phyloP scores from a whole-genome alignment of 2,888 invertebrate species.

The Penaeus monodon region DNA sequence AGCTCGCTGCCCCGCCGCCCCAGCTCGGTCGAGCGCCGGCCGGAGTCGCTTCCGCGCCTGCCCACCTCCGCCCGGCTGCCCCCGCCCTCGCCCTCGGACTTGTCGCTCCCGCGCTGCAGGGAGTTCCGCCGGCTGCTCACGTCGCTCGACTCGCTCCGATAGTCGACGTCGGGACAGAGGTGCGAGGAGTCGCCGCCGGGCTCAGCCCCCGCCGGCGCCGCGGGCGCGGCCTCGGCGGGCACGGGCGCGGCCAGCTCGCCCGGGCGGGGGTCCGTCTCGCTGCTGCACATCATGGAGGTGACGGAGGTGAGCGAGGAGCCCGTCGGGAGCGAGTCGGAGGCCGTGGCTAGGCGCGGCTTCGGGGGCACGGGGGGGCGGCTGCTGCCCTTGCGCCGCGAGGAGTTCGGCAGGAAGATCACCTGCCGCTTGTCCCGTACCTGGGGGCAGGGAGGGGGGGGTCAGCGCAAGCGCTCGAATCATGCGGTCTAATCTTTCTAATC shows the following conservation, averaged over 20 bases:
- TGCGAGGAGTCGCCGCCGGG: conserved; percentile 29
- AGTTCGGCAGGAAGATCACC: conserved; percentile 62
- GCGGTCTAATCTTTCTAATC: not conserved
- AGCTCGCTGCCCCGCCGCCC: conserved; percentile 30
- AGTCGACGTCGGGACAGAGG: conserved; percentile 57
- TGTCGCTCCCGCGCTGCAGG: conserved; percentile 63
- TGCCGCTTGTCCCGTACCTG: conserved; percentile 64
- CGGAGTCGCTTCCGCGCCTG: conserved; percentile 5
- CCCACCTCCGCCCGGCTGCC: not conserved
- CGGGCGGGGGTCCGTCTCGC: conserved; percentile 50
- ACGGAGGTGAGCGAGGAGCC: conserved; percentile 67
- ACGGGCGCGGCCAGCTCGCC: not conserved
- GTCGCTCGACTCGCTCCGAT: conserved; percentile 63
- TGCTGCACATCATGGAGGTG: conserved; percentile 64
- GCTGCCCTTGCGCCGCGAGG: conserved; percentile 40
- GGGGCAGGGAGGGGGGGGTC: not conserved
- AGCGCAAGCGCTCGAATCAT: too few relatives aligned
- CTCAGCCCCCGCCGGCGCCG: conserved; percentile 24
- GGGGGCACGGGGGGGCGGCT: conserved; percentile 61
- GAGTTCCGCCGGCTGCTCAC: conserved; percentile 61
- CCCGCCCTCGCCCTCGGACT: conserved; percentile 50
- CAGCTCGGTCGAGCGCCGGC: conserved; percentile 23
- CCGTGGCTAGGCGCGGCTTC: conserved; percentile 47
- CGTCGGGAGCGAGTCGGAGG: conserved; percentile 45
- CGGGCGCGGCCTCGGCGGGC: conserved; percentile 3